These are phyloP conservation scores for Periophthalmodon schlosseri DNA, from an alignment of 2,113 vertebrate species.

Conservation along the genomic window DNA sequence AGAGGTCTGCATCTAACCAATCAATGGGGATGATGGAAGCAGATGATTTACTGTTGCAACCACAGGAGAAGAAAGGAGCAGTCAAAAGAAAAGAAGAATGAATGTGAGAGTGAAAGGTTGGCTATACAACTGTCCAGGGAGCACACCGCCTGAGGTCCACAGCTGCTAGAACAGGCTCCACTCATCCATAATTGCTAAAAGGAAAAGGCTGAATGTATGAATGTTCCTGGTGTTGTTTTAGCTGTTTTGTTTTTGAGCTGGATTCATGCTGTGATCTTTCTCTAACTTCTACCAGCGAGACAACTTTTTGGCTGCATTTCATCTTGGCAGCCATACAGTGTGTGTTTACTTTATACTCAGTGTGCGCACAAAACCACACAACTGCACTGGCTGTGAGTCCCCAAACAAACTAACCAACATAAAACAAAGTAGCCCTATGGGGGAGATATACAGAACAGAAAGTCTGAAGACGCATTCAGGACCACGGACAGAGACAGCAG, in stretches of 20 bases:
- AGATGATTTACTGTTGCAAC: slow-evolving; percentile 2
- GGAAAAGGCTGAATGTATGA: not conserved
- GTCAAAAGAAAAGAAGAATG: not conserved
- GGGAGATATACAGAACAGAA: slow-evolving; percentile 9
- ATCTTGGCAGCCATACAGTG: slow-evolving; percentile 38
- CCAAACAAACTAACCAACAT: slow-evolving; percentile 16
- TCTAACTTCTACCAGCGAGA: slow-evolving; percentile 49
- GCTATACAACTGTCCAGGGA: slow-evolving; percentile 1
- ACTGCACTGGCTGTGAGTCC: slow-evolving; percentile 28
- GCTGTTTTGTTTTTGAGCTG: slow-evolving; percentile 37
- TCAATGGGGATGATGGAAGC: not conserved
- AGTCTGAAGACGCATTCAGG: slow-evolving; percentile 36
- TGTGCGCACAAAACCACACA: slow-evolving; percentile 36
- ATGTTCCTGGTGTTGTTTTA: not conserved
- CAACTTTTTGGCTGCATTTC: slow-evolving; percentile 48
- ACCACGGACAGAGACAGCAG: slow-evolving; percentile 57
- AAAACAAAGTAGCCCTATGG: slow-evolving; percentile 8
- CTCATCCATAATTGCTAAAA: not conserved
- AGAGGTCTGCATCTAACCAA: not conserved
- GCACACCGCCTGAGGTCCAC: not conserved
- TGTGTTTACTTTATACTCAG: slow-evolving; percentile 46
- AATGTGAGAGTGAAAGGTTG: not conserved
- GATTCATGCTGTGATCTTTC: slow-evolving; percentile 53
- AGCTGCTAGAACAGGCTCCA: slow-evolving; percentile 1
- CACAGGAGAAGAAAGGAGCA: not conserved